Evolutionary conservation across 1,140 invertebrate species (phyloP), one percentile per base, ranked within the genome.

Genomic region (Spodoptera litura): DNA sequence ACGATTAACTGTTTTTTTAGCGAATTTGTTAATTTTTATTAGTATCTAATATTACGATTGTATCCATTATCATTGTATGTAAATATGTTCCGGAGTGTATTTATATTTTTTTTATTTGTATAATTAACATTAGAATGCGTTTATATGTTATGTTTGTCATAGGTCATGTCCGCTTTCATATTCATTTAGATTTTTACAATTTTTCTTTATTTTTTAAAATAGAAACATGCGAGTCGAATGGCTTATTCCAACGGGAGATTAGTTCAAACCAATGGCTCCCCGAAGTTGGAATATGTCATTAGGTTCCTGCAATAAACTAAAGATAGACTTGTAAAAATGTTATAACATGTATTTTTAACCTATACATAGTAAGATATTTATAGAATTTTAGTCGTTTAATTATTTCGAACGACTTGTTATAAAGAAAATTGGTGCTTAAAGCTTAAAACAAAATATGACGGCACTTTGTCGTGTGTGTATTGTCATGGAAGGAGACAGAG

Each of bases 351-450:
- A 94, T 94, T 94, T 94, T 94, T 94, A 94, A 94, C 90, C 90
- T 94, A 94, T 94, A 93, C 87, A 94, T 94, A 93, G 90, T 94
- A 94, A 94, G 93, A 94, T 94, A 94, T 94, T 94, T 94, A 94
- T 94, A 94, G 91, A 92, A 92, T 89, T 94, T 93, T 92, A 93
- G 93, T 94, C 93, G 93, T 94, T 94, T 94, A 94, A 92, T 93
- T 94, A 94, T 94, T 94, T 94, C 89, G 91, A 94, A 94, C 93
- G 93, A 94, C 93, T 94, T 94, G 93, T 94, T 94, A 94, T 94
- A 92, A 94, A 93, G 88, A 94, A 94, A 93, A 93, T 94, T 94
- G 93, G 93, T 94, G 93, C 93, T 94, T 94, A 91, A 93, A 94
- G 93, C 93, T 94, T 94, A 94, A 89, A 94, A 91, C 88, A 91